Base-by-base conservation (phyloP, 2,888 invertebrate genomes). In the Melanostoma mellinum region DNA sequence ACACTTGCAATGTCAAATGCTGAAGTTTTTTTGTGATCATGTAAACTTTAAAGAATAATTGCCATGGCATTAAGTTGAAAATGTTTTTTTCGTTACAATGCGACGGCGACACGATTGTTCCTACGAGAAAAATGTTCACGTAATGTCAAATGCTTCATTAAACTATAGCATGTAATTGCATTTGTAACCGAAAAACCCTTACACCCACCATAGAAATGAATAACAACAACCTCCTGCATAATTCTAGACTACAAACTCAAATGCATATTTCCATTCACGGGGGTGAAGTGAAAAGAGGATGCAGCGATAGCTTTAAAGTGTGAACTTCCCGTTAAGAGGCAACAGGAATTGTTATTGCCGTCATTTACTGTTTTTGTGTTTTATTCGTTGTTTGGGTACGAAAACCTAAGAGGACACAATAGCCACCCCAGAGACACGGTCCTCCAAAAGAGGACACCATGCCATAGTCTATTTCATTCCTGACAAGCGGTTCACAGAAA, bases 361-460 rank as follows among this genome's bases (percentile, higher is more conserved):
- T 73, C 77, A 42, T 65, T 82, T 73, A 72, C 63, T 77, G 56
- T 76, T 72, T 63, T 82, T 73, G 72, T 73, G 69, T 58, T 69
- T 38, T 72, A 72, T 52, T 48, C 32, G 36, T 20, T 50, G 50
- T 77, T 67, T 75, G 46, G 38, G 38, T 50, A 69, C 38, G 20
- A 74, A 74, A 44, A 40, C 50, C 56, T 8, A 48, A 63, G 61
- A 72, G 72, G 75, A 46, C 72, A 50, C 36, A 73, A 68, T 61
- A 20, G 48, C 69, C 61, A 76, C 44, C 44, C 67, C 46, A 68
- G 42, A 55, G 38, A 10, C 68, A 35, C 65, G 55, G 55, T 48
- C 33, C 58, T 30, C 20, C 20, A 20, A 20, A 20, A 20, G 20
- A 20, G 20, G 20, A 20, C 20, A 20, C 20, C 20, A 20, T 20